phyloP scores from a whole-genome alignment of 2,888 invertebrate species.

The Marronus borbonicus region DNA sequence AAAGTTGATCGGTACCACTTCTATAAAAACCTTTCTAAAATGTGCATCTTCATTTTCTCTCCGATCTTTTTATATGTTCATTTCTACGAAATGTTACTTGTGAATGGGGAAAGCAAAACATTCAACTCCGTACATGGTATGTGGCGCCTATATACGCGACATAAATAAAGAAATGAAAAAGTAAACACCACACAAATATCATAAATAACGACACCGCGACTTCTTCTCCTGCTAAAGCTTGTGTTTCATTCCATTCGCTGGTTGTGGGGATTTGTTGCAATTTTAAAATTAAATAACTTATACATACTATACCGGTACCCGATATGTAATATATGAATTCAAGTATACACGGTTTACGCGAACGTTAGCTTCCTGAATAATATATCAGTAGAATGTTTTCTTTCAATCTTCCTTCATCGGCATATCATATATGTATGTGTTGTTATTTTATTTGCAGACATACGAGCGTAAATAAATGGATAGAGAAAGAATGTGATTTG shows the following conservation, averaged over 20 bases:
- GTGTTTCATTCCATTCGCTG: slow-evolving; percentile 9
- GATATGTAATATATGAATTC: slow-evolving; percentile 31
- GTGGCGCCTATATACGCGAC: neutral
- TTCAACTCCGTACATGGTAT: slow-evolving; percentile 17
- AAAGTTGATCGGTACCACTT: no score
- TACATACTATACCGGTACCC: slow-evolving; percentile 19
- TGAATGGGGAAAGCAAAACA: slow-evolving; percentile 13
- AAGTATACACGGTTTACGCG: slow-evolving; percentile 11
- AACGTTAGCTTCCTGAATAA: slow-evolving; percentile 32
- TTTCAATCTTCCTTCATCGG: slow-evolving; percentile 35
- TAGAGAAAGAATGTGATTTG: neutral
- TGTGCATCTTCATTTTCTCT: slow-evolving; percentile 12
- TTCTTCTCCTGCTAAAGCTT: slow-evolving; percentile 12
- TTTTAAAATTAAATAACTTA: slow-evolving; percentile 37
- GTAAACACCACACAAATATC: slow-evolving; percentile 27
- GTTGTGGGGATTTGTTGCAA: slow-evolving; percentile 37
- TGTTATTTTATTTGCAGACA: slow-evolving; percentile 16
- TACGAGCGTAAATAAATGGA: neutral
- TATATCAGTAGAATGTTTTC: slow-evolving; percentile 27
- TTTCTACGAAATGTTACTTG: slow-evolving; percentile 21
- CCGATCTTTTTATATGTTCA: slow-evolving; percentile 13
- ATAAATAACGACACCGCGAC: slow-evolving; percentile 32
- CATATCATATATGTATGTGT: slow-evolving; percentile 1
- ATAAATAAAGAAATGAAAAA: slow-evolving; percentile 38
- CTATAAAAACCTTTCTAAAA: neutral